These are phyloP conservation scores for Heterotis niloticus DNA, from an alignment of 2,113 vertebrate species.

Conservation along the genomic window DNA sequence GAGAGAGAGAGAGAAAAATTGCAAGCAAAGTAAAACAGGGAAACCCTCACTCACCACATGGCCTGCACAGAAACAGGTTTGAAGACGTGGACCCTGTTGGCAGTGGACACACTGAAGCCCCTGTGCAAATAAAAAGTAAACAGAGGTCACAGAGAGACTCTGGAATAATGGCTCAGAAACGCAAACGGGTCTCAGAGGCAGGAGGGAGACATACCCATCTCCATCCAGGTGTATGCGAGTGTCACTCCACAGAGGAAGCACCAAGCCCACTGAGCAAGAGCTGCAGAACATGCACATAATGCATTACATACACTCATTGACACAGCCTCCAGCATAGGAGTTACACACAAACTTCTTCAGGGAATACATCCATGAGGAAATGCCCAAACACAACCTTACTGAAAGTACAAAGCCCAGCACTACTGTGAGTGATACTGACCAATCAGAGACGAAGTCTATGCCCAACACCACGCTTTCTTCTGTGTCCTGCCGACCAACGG, in stretches of 20 bases:
- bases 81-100: slow-evolving; percentile 92
- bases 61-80: slow-evolving; percentile 97
- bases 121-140: slow-evolving; percentile 41
- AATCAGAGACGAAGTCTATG: slow-evolving; percentile 90
- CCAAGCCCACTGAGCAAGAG: slow-evolving; percentile 87
- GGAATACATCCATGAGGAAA: too few species aligned
- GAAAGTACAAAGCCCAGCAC: too few species aligned
- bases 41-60: slow-evolving; percentile 81
- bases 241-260: slow-evolving; percentile 96
- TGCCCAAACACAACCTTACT: too few species aligned
- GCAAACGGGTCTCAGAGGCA: not conserved
- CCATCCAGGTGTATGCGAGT: slow-evolving; percentile 98
- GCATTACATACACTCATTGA: too few species aligned
- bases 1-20: not conserved
- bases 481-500: slow-evolving; percentile 89
- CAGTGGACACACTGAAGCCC: slow-evolving; percentile 93
- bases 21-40: not conserved
- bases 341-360: too few species aligned
- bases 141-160: not conserved
- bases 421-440: slow-evolving; percentile 62
- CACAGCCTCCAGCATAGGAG: too few species aligned
- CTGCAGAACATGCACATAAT: slow-evolving; percentile 56
- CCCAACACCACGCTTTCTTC: slow-evolving; percentile 95
- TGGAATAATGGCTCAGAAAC: not conserved
- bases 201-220: slow-evolving; percentile 78